Percentiles rank a stretch among this genome's conserved stretches.
These are phyloP conservation scores for Pocillopora grandis DNA, from an alignment of 92 coral and sea anemone genomes.

Conservation along the genomic window DNA sequence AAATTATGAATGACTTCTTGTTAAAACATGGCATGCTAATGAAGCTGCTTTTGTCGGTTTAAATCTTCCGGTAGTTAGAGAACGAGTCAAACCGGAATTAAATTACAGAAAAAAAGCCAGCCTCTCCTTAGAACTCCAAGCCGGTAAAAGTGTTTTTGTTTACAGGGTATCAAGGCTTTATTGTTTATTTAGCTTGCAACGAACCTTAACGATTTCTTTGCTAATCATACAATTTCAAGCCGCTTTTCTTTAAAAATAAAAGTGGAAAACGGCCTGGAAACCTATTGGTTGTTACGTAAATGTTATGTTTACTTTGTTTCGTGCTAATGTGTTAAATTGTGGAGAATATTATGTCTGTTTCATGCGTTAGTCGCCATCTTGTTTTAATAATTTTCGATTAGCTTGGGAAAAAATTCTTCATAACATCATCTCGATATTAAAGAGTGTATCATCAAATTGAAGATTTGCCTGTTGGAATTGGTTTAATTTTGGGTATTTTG, in stretches of 20 bases:
- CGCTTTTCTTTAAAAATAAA: neutral
- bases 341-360: too few species aligned
- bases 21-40: too few species aligned
- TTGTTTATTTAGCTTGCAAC: neutral
- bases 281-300: neutral
- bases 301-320: neutral
- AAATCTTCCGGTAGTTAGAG: neutral
- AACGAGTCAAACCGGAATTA: slow-evolving; percentile 38
- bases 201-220: neutral
- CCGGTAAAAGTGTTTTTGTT: neutral
- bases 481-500: neutral
- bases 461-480: neutral
- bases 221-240: neutral
- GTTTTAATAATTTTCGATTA: neutral
- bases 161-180: neutral
- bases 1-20: too few species aligned
- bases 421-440: neutral
- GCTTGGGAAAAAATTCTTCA: neutral
- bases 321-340: neutral
- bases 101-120: too few species aligned
- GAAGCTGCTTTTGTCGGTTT: too few species aligned
- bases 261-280: too few species aligned
- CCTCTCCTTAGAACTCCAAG: neutral
- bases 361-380: slow-evolving; percentile 9
- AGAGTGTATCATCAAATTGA: neutral